phyloP scores from a whole-genome alignment of 2,888 invertebrate species.

The Esperia sulphurella region DNA sequence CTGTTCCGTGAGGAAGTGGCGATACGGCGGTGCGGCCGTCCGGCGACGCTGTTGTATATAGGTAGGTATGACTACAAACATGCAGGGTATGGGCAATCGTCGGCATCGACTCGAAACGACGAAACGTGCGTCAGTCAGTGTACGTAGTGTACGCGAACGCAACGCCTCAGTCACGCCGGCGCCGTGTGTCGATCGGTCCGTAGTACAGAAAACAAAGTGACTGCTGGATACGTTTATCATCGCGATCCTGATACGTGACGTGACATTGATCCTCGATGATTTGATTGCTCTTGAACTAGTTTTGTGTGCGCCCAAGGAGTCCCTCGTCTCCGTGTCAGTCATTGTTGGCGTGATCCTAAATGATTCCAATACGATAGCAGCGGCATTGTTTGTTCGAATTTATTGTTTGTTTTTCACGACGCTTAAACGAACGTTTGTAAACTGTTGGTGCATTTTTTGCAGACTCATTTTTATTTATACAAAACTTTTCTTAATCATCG shows the following conservation, averaged over 20 bases:
- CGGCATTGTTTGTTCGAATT: slow-evolving; percentile 5
- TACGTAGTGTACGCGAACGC: slow-evolving; percentile 46
- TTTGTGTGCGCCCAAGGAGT: neutral
- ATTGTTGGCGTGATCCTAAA: neutral
- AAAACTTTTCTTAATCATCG: slow-evolving; percentile 13
- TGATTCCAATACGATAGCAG: neutral
- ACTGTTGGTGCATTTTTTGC: no score
- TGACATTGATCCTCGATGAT: slow-evolving; percentile 10
- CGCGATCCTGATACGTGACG: slow-evolving; percentile 35
- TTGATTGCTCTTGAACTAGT: no score
- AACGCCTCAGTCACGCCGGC: slow-evolving; percentile 34
- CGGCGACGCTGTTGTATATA: no score
- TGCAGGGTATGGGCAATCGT: slow-evolving; percentile 28
- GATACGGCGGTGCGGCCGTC: no score
- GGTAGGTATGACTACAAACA: no score
- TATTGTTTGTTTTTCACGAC: slow-evolving; percentile 15
- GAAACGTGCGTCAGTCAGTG: slow-evolving; percentile 47
- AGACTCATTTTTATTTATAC: neutral
- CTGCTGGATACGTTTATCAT: slow-evolving; percentile 33
- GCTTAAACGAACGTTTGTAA: neutral
- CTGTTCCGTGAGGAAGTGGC: slow-evolving; percentile 31
- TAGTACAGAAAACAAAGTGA: slow-evolving; percentile 15
- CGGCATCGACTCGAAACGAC: slow-evolving; percentile 18
- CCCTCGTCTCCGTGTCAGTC: no score
- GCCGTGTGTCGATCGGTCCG: slow-evolving; percentile 26